Base-by-base conservation (phyloP, 1,140 invertebrate species). In the Protaetia brevitarsis region DNA sequence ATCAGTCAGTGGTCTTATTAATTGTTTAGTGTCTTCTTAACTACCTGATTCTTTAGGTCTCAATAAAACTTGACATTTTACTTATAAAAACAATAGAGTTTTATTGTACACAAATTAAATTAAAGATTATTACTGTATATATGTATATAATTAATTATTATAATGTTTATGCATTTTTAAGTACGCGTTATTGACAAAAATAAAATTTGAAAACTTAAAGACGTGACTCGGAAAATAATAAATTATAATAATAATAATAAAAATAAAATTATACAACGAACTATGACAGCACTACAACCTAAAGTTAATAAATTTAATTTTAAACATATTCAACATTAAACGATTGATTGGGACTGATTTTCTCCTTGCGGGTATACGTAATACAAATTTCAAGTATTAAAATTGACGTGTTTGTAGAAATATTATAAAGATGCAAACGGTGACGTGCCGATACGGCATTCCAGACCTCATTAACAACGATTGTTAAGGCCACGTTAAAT, bases 131-230 rank as follows among this genome's bases (percentile, higher is more conserved):
- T 3, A 21, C 19, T 45, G 23, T 37, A 41, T 41, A 45, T 19
- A 19, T 45, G 23, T 45, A n/a, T n/a, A n/a, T n/a, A n/a, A n/a
- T n/a, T n/a, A n/a, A n/a, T n/a, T n/a, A n/a, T n/a, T n/a, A n/a
- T n/a, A n/a, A n/a, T n/a, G n/a, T 45, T 21, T 7, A 45, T 19
- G n/a, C 23, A 45, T 13, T 4, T 45, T 45, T 45, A 45, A 45
- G 41, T 45, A 45, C 41, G 23, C 16, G 16, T 45, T 45, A 45
- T 21, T 45, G 41, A 45, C 41, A 16, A 45, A 19, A 45, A n/a
- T 45, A 45, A 45, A 45, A 45, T 45, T 45, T 45, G 23, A 45
- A 45, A 45, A 45, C 41, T 45, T 45, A 45, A 45, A 45, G 23
- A 45, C 41, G 23, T 2, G 41, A 45, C 41, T 37, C 16, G 41